Conservation (phyloP, 2,888 invertebrate species). For the Eucriotettix oculatus region DNA sequence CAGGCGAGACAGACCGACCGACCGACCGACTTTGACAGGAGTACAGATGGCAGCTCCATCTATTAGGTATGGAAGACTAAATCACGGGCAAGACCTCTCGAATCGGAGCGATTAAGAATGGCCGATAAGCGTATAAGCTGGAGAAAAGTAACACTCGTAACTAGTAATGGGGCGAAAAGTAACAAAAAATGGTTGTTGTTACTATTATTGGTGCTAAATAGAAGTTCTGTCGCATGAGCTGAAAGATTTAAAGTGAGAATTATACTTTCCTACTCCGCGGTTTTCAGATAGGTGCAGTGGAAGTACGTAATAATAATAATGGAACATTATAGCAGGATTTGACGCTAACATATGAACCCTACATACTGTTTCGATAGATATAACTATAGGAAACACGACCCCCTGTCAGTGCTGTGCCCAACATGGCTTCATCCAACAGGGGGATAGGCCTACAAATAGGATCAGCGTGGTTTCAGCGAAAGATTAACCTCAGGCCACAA, state of each 20-base stretch:
- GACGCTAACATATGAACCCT: constrained; percentile 5
- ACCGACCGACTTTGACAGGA: too few relatives aligned
- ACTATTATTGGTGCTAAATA: too few relatives aligned
- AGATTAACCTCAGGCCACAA: constrained; percentile 88
- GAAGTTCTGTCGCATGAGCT: too few relatives aligned
- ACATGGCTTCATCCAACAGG: constrained; percentile 73
- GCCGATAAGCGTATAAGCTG: not conserved
- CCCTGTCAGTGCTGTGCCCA: constrained; percentile 18
- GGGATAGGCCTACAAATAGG: constrained; percentile 69
- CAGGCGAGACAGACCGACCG: too few relatives aligned
- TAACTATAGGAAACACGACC: constrained; percentile 1
- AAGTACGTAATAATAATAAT: not conserved
- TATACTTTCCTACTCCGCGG: too few relatives aligned
- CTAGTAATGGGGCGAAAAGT: too few relatives aligned
- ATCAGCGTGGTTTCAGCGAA: constrained; percentile 96
- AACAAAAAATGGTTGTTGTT: too few relatives aligned
- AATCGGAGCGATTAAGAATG: not conserved
- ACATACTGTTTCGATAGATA: constrained; percentile 6
- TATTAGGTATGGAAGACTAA: not conserved
- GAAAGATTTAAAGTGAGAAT: too few relatives aligned
- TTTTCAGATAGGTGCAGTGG: too few relatives aligned
- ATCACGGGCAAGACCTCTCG: not conserved
- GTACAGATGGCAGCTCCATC: not conserved
- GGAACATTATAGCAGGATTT: not conserved
- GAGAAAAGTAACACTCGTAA: not conserved